Percentiles rank a stretch among this genome's conserved stretches.
These are phyloP conservation scores for Drosophila sucinea DNA, from an alignment of 1,140 invertebrate genomes.

Conservation along the genomic window DNA sequence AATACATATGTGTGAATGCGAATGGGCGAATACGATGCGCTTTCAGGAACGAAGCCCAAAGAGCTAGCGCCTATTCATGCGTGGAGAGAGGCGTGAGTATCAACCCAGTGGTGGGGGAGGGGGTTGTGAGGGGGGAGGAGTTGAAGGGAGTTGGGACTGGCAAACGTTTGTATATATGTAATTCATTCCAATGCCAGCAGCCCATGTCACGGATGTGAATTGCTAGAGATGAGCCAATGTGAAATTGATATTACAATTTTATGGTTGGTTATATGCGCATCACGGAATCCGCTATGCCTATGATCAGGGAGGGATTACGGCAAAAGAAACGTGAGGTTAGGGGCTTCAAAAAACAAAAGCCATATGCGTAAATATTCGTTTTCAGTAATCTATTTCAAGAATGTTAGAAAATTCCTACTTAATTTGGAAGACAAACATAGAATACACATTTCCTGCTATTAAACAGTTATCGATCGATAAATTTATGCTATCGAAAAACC, in stretches of 20 bases:
- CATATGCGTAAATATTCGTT: too few species aligned
- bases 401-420: too few species aligned
- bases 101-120: background rate
- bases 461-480: too few species aligned
- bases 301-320: background rate
- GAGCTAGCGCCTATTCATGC: slow-evolving; percentile 66
- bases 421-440: too few species aligned
- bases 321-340: background rate
- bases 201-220: slow-evolving; percentile 1
- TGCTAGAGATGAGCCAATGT: slow-evolving; percentile 20
- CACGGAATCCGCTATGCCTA: background rate
- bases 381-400: too few species aligned
- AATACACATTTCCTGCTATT: too few species aligned
- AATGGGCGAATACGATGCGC: slow-evolving; percentile 45
- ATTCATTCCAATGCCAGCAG: slow-evolving; percentile 1
- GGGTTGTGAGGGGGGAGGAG: background rate
- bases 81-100: slow-evolving; percentile 26
- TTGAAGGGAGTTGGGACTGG: background rate
- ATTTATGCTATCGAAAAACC: too few species aligned
- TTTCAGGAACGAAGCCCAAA: slow-evolving; percentile 49
- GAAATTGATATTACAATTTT: slow-evolving; percentile 19
- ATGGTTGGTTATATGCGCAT: slow-evolving; percentile 11
- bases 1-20: slow-evolving; percentile 38
- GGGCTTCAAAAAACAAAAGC: background rate
- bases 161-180: background rate